Evolutionary conservation across 2,113 vertebrate species (phyloP).

Genomic region (Bubo bubo): DNA sequence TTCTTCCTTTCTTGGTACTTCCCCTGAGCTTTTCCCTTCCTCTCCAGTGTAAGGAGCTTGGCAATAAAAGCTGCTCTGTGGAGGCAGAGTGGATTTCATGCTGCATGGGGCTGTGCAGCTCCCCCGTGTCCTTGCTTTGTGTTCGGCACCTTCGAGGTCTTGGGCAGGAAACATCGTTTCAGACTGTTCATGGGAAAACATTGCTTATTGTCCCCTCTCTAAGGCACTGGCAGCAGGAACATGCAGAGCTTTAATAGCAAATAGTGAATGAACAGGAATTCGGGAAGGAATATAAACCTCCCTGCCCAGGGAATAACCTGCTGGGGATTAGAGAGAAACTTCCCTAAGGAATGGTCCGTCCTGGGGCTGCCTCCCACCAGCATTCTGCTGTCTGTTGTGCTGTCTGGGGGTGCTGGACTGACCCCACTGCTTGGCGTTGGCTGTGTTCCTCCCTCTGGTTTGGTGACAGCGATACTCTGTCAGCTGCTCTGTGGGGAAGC

Average conservation of each 20-base stretch:
- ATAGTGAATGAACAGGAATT: not conserved
- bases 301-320: not conserved
- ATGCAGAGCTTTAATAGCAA: not conserved
- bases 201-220: not conserved
- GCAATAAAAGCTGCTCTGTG: not conserved
- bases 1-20: not conserved
- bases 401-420: not conserved
- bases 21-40: slow-evolving; percentile 26
- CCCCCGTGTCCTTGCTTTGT: not conserved
- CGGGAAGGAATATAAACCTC: not conserved
- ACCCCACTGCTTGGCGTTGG: rapidly evolving
- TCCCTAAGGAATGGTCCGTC: not conserved
- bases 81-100: not conserved
- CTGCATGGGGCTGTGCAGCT: not conserved
- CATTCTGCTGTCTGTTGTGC: not conserved
- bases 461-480: not conserved
- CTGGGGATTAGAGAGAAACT: not conserved
- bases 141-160: not conserved
- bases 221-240: not conserved
- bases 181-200: not conserved
- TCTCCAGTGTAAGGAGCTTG: not conserved
- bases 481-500: not conserved
- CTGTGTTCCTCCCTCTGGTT: not conserved
- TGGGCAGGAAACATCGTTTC: not conserved
- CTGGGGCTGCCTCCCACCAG: not conserved